Evolutionary conservation across 2,888 invertebrate genomes (phyloP).

Genomic region (Cantharis lateralis): DNA sequence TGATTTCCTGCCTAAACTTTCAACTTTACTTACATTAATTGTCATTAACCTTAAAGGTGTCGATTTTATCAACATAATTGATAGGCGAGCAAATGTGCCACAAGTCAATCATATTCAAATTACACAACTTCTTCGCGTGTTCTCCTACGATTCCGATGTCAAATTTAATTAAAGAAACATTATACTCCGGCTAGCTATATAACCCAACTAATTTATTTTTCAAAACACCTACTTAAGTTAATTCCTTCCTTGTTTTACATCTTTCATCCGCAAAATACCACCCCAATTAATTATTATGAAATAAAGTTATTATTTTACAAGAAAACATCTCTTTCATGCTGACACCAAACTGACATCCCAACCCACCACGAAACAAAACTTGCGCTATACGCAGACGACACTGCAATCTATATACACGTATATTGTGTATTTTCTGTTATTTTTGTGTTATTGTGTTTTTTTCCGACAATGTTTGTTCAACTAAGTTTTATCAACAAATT

Average conservation of each 20-base stretch:
- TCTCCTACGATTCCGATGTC: constrained; percentile 14
- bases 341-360: too few species aligned
- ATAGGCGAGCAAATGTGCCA: constrained; percentile 4
- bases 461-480: too few species aligned
- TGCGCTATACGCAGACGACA: too few species aligned
- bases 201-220: background rate
- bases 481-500: too few species aligned
- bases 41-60: constrained; percentile 9
- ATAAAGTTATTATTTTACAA: background rate
- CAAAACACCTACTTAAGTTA: background rate
- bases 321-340: background rate
- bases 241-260: background rate
- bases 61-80: constrained; percentile 9
- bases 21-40: background rate
- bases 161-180: constrained; percentile 19
- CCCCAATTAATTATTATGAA: background rate
- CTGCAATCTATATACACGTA: too few species aligned
- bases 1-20: background rate
- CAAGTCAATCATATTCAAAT: constrained; percentile 19
- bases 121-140: constrained; percentile 15
- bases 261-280: background rate
- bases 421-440: too few species aligned
- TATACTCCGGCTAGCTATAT: background rate
- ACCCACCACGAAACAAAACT: too few species aligned
- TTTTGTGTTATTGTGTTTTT: too few species aligned